Evolutionary conservation across 1,140 invertebrate species (phyloP), one percentile per base, ranked within the genome.

Genomic region (Bathynomus jamesi): DNA sequence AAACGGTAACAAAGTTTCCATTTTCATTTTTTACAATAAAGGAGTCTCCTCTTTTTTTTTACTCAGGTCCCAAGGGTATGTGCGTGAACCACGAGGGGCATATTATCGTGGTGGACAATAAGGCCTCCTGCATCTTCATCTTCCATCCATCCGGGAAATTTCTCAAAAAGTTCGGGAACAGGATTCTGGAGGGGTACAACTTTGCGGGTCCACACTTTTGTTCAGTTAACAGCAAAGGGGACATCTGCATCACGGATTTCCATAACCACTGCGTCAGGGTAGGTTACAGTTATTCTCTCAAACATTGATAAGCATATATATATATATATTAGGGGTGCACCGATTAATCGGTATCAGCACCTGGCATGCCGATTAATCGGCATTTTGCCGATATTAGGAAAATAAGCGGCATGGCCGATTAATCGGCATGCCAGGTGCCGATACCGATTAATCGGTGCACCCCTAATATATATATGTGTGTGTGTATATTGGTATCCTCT

Each of bases 121-220:
- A 87, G 76, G 85, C 82, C 62, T 86, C 84, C 71, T 81, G 80
- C 70, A 81, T 87, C 31, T 81, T 85, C 61, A 80, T 87, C 32
- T 87, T 87, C 79, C 83, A 85, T 75, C 80, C 82, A 25, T 85
- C 84, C 78, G 85, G 85, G 3, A 81, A 83, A 79, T 67, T 84
- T 2, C 31, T 83, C 11, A 78, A 79, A 46, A 81, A 82, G 72
- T 83, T 84, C 75, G 83, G 80, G 70, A 80, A 79, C 61, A 70
- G 81, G 17, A 83, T 81, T 13, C 80, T 78, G 61, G 80, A 79
- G 30, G 78, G 83, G 30, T 80, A 82, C 61, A 84, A 87, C 76
- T 85, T 87, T 79, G 86, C 86, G 27, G 86, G 86, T 25, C 86
- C 86, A 11, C 86, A 87, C 78, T 87, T 86, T 79, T 84, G 85